A percentile compares a stretch with the other conserved stretches of the same genome.
phyloP scores from a whole-genome alignment of 2,113 vertebrate genomes.

The Anguilla rostrata region DNA sequence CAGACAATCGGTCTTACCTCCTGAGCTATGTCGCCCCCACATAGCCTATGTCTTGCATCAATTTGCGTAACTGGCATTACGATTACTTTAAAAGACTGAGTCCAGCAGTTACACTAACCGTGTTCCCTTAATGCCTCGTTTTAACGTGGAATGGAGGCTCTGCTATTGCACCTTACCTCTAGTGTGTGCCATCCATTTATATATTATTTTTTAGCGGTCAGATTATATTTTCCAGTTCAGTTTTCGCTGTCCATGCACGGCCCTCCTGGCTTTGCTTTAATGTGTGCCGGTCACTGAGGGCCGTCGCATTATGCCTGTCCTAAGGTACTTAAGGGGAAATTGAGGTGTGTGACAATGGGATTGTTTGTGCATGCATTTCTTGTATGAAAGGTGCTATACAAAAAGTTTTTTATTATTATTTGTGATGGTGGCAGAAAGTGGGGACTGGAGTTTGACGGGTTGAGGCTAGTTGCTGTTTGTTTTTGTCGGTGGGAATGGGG shows the following conservation, averaged over 20 bases:
- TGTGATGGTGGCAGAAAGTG: not conserved
- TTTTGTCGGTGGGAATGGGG: no score
- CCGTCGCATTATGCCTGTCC: not conserved
- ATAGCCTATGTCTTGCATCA: not conserved
- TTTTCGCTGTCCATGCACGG: not conserved
- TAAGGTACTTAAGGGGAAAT: not conserved
- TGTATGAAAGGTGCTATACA: no score
- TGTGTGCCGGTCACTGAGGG: not conserved
- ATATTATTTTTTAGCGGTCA: constrained; percentile 5
- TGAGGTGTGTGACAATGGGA: not conserved
- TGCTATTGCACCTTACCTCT: not conserved
- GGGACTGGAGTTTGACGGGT: not conserved
- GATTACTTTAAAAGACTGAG: not conserved
- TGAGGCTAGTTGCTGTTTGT: not conserved
- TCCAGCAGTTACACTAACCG: not conserved
- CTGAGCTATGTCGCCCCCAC: no score
- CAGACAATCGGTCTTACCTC: no score
- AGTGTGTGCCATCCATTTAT: not conserved
- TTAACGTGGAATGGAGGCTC: not conserved
- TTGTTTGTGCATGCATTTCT: no score
- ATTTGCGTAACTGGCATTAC: not conserved
- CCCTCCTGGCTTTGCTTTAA: not conserved
- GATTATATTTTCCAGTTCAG: constrained; percentile 8
- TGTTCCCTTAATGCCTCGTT: not conserved
- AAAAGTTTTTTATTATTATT: not conserved